Percentiles rank a stretch among this genome's conserved stretches.
Conservation (phyloP, 2,888 invertebrate species). For the Tryphoninae sp. region DNA sequence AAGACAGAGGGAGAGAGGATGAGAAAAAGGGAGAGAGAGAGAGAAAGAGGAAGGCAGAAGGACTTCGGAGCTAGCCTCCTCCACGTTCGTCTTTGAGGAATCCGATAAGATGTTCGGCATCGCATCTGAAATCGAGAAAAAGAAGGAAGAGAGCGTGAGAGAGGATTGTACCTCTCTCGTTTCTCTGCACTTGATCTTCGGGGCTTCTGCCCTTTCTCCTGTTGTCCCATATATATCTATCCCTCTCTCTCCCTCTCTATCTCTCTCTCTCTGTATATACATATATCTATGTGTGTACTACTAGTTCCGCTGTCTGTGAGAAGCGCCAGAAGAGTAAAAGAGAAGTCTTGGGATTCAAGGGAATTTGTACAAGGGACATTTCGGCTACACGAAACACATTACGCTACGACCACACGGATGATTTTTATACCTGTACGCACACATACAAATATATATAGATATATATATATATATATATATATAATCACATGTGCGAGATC, state of each 20-base stretch:
- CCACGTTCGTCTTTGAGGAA: slow-evolving; percentile 57
- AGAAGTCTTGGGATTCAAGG: slow-evolving; percentile 49
- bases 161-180: slow-evolving; percentile 6
- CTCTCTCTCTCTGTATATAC: neutral
- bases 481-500: neutral
- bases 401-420: slow-evolving; percentile 55
- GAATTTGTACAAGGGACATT: slow-evolving; percentile 60
- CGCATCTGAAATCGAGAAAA: slow-evolving; percentile 60
- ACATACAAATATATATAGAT: neutral
- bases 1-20: slow-evolving; percentile 13
- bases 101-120: slow-evolving; percentile 61
- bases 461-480: neutral
- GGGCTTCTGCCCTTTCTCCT: slow-evolving; percentile 20
- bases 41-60: slow-evolving; percentile 18
- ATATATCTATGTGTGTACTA: neutral
- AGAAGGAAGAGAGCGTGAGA: slow-evolving; percentile 26
- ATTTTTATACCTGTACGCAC: slow-evolving; percentile 16
- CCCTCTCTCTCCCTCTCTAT: neutral
- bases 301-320: slow-evolving; percentile 9
- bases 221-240: slow-evolving; percentile 7
- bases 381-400: slow-evolving; percentile 57
- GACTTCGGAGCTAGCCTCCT: slow-evolving; percentile 31
- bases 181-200: slow-evolving; percentile 25
- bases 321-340: slow-evolving; percentile 37
- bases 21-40: slow-evolving; percentile 15